These are phyloP conservation scores for Mionectes olivaceus DNA, from an alignment of 2,797 vertebrate species.

Conservation along the genomic window DNA sequence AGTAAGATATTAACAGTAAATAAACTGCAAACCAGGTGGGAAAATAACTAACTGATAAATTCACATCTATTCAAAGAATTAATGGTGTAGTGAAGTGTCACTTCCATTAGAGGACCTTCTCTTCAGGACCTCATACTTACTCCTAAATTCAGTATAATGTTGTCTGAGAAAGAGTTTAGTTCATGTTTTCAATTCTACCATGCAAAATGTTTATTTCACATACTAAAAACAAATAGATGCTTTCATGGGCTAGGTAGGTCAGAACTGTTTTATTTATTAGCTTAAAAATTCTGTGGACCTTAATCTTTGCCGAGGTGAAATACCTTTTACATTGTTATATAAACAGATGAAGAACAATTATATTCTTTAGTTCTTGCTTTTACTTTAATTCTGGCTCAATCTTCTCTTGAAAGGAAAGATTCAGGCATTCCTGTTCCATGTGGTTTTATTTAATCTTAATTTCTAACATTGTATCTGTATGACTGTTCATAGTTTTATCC, in stretches of 20 bases:
- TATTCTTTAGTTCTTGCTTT: not conserved
- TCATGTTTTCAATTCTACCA: not conserved
- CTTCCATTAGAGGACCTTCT: not conserved
- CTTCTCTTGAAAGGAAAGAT: not conserved
- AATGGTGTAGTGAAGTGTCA: not conserved
- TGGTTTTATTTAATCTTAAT: not conserved
- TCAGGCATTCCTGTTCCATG: not conserved
- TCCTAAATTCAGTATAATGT: not conserved
- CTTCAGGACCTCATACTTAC: not conserved
- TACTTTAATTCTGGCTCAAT: not conserved
- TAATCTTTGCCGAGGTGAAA: not conserved
- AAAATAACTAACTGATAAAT: not conserved
- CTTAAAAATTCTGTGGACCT: not conserved
- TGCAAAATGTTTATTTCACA: not conserved
- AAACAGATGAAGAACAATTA: not conserved
- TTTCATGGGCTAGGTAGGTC: not conserved
- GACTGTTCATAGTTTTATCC: not conserved
- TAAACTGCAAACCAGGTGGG: not conserved
- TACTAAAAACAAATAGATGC: not conserved
- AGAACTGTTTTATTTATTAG: not conserved
- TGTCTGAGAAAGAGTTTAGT: not conserved
- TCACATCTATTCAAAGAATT: not conserved
- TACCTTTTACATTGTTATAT: not conserved
- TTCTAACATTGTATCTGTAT: not conserved
- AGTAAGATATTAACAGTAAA: not conserved